Evolutionary conservation across 2,888 invertebrate genomes (phyloP).

Genomic region (Dryocosmus kuriphilus): DNA sequence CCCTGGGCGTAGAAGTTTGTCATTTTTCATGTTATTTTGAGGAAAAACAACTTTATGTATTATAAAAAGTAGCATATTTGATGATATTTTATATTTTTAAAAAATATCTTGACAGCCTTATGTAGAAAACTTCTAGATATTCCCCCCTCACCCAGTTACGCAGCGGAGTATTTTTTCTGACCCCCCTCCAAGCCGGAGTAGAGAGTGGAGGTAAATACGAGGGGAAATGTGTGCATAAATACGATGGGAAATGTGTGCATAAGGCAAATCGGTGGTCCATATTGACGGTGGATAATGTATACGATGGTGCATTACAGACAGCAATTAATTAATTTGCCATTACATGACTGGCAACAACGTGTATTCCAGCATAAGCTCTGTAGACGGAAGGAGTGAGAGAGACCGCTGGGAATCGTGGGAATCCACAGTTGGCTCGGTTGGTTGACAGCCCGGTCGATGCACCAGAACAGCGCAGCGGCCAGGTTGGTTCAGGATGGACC

Average conservation of each 20-base stretch:
- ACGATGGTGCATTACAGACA: neutral
- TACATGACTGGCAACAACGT: neutral
- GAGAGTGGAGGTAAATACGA: no score
- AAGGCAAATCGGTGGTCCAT: neutral
- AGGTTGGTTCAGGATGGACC: conserved; percentile 32
- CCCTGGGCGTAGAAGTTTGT: no score
- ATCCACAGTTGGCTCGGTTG: conserved; percentile 33
- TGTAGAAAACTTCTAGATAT: no score
- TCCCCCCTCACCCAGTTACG: no score
- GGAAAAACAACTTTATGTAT: no score
- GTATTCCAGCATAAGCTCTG: conserved; percentile 12
- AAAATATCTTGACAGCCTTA: no score
- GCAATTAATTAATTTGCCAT: conserved; percentile 29
- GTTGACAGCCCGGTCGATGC: conserved; percentile 21
- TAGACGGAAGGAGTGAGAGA: conserved; percentile 7
- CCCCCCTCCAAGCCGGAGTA: no score
- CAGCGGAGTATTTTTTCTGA: no score
- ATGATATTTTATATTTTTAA: no score
- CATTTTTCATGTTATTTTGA: no score
- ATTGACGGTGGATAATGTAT: neutral
- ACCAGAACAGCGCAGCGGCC: neutral
- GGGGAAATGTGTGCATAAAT: neutral
- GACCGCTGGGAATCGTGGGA: conserved; percentile 27
- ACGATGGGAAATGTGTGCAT: neutral
- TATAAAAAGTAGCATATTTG: no score